Percentiles rank a stretch among this genome's conserved stretches.
phyloP scores from a whole-genome alignment of 2,888 invertebrate species.

The Rhingia campestris region DNA sequence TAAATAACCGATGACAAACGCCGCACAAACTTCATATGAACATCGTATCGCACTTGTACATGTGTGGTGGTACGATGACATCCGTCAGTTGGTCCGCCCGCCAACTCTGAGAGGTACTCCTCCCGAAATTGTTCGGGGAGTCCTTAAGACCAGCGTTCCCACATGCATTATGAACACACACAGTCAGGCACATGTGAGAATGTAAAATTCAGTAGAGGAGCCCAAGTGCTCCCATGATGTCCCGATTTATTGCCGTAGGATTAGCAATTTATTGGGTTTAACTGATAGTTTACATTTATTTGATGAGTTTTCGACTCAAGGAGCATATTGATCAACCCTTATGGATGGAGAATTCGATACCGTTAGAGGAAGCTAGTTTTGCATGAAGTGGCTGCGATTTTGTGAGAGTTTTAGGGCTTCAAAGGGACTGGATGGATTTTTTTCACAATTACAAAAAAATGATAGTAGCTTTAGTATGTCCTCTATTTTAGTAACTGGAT shows the following conservation, averaged over 20 bases:
- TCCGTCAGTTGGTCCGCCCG: neutral
- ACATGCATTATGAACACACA: slow-evolving; percentile 42
- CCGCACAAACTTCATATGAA: slow-evolving; percentile 24
- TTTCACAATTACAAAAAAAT: neutral
- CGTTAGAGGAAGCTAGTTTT: neutral
- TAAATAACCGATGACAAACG: slow-evolving; percentile 37
- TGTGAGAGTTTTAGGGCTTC: neutral
- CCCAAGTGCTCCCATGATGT: slow-evolving; percentile 48
- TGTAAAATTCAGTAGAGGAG: slow-evolving; percentile 33
- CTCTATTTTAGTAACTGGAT: too few relatives aligned
- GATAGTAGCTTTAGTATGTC: too few relatives aligned
- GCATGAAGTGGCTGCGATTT: neutral
- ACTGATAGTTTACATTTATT: slow-evolving; percentile 61
- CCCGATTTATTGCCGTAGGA: slow-evolving; percentile 51
- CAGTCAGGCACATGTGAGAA: neutral
- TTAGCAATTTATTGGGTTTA: slow-evolving; percentile 61
- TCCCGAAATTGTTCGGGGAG: slow-evolving; percentile 51
- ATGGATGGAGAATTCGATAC: neutral
- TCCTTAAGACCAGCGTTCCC: slow-evolving; percentile 19
- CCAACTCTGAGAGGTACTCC: slow-evolving; percentile 3
- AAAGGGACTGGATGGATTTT: neutral
- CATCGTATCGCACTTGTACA: slow-evolving; percentile 51
- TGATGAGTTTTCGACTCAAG: slow-evolving; percentile 36
- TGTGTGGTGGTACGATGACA: neutral
- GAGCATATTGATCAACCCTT: slow-evolving; percentile 5